phyloP scores from a whole-genome alignment of 2,888 invertebrate genomes.

The Leptinotarsa haldemani region DNA sequence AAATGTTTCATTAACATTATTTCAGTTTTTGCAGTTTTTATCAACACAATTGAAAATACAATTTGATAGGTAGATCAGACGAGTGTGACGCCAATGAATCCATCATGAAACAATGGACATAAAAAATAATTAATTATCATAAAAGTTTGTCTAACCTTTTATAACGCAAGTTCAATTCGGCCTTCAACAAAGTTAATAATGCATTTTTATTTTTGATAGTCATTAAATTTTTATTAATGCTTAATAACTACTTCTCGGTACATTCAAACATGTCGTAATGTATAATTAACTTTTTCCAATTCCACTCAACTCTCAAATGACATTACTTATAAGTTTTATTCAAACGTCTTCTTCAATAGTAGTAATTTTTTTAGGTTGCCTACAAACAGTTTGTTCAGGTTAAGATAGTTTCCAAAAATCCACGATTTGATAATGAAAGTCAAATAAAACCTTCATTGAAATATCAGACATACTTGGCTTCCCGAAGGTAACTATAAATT shows the following conservation, averaged over 20 bases:
- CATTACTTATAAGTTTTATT: neutral
- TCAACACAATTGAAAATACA: no score
- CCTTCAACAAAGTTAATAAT: conserved; percentile 32
- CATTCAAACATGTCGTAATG: neutral
- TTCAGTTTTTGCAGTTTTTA: no score
- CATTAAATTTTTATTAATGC: conserved; percentile 15
- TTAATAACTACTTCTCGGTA: neutral
- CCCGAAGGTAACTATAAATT: no score
- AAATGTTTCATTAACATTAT: no score
- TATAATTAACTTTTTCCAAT: neutral
- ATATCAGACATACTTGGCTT: no score
- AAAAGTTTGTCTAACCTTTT: conserved; percentile 30
- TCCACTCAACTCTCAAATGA: neutral
- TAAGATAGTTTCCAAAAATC: no score
- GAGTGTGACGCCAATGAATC: conserved; percentile 1
- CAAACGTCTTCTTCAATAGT: neutral
- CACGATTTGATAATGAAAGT: no score
- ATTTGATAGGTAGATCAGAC: no score
- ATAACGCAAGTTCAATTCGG: conserved; percentile 25
- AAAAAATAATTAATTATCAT: conserved; percentile 31
- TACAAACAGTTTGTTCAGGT: no score
- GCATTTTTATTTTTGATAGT: conserved; percentile 24
- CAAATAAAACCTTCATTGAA: no score
- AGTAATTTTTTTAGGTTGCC: neutral
- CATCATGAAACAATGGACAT: conserved; percentile 14